Base-by-base conservation (phyloP, 2,888 invertebrate genomes). In the Nemoura dubitans region DNA sequence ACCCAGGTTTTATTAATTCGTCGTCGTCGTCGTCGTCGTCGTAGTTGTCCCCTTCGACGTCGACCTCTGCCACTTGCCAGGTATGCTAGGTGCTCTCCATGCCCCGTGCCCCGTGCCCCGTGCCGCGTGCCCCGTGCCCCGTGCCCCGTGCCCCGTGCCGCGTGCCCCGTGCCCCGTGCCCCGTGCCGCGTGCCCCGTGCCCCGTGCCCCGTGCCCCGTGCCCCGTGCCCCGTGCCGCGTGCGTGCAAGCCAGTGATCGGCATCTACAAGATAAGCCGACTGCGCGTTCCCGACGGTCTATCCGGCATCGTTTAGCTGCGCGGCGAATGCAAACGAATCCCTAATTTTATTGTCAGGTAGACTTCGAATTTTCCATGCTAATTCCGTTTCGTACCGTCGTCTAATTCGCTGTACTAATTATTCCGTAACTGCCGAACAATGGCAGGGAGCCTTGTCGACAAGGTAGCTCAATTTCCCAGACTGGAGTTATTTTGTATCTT, bases 1-100 rank as follows among this genome's bases (percentile, higher is more conserved):
- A 27, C 36, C n/a, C 76, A 59, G 27, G 84, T 84, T 84, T 84
- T 84, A 84, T 84, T 84, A 84, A 84, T 84, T 84, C 84, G 26
- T n/a, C 26, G 27, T 26, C 84, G 78, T 26, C 26, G 78, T 5
- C 78, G 28, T 78, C n/a, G 76, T 36, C 36, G 5, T 10, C 36
- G 36, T n/a, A 36, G n/a, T 6, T 36, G 36, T 36, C 36, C 36
- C 36, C 36, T 36, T 36, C 36, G 36, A 36, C 36, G 36, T 3
- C 59, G 59, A 59, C 59, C 59, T 59, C 59, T 59, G 21, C 16
- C 14, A 21, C 59, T 59, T 10, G 14, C 59, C 59, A 59, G 59
- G 59, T 59, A 59, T 59, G 21, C 59, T 7, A 21, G 16, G 21
- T 59, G 59, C 21, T 59, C 14, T 21, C 21, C 36, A 36, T 36